phyloP scores from a whole-genome alignment of 2,113 vertebrate species.

The Falco punctatus region DNA sequence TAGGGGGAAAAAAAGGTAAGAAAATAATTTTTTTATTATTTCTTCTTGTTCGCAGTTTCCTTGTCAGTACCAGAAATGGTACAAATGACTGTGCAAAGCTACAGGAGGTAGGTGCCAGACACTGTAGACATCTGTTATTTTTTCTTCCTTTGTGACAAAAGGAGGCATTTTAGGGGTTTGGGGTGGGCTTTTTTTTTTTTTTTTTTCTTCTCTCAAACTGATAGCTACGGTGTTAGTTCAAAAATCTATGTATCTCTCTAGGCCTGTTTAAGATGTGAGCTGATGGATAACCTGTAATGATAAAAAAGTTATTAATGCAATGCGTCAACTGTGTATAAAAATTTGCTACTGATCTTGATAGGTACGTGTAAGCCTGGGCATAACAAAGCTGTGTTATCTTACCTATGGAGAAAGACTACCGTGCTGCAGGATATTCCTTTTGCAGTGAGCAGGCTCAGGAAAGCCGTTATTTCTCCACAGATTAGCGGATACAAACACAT shows the following conservation, averaged over 20 bases:
- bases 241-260: background rate
- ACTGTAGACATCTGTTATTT: background rate
- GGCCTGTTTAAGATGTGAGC: background rate
- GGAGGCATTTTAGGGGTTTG: background rate
- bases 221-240: background rate
- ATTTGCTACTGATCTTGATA: background rate
- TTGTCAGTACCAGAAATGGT: slow-evolving; percentile 65
- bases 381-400: background rate
- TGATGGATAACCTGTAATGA: background rate
- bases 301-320: background rate
- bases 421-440: background rate
- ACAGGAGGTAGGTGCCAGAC: slow-evolving; percentile 76
- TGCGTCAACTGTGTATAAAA: background rate
- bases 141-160: background rate
- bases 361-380: background rate
- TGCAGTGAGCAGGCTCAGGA: background rate
- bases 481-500: background rate
- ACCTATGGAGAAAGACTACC: background rate
- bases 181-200: background rate
- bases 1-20: background rate
- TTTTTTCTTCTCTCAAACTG: background rate
- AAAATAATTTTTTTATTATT: background rate
- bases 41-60: slow-evolving; percentile 67
- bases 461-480: background rate
- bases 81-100: slow-evolving; percentile 73